phyloP scores from a whole-genome alignment of 2,888 invertebrate genomes.

The Augiades crinisus region DNA sequence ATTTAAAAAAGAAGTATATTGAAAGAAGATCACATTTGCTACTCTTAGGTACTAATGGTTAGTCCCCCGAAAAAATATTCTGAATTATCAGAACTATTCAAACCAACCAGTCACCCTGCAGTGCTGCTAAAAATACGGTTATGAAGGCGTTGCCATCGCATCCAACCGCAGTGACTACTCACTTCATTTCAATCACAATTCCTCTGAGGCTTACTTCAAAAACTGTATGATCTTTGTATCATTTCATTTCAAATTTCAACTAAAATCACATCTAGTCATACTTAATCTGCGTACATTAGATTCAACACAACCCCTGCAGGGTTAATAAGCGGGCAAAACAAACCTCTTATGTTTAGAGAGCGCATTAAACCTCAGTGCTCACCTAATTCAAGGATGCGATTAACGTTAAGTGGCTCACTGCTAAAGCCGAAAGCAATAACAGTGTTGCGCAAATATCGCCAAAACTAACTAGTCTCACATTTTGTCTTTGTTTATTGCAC shows the following conservation, averaged over 20 bases:
- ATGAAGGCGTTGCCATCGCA: too few species aligned
- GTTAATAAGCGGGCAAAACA: conserved; percentile 30
- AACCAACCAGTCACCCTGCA: too few species aligned
- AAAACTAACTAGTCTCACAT: neutral
- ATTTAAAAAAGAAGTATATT: too few species aligned
- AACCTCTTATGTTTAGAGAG: conserved; percentile 16
- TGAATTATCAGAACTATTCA: too few species aligned
- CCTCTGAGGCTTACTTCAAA: too few species aligned
- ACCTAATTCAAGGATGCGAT: conserved; percentile 20
- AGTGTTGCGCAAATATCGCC: conserved; percentile 17
- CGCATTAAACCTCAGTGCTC: conserved; percentile 17
- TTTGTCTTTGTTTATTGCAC: neutral
- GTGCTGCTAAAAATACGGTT: too few species aligned
- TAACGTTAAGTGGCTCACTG: conserved; percentile 23
- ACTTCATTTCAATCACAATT: too few species aligned
- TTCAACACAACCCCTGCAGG: conserved; percentile 29
- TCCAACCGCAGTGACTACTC: too few species aligned
- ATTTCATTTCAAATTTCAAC: neutral
- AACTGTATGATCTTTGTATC: too few species aligned
- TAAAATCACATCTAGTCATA: neutral
- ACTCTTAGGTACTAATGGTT: too few species aligned
- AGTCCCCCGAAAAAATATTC: too few species aligned
- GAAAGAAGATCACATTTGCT: too few species aligned
- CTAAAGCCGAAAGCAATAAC: conserved; percentile 10
- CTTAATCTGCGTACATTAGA: neutral